Evolutionary conservation across 1,140 invertebrate species (phyloP).

Genomic region (Zelostemma sp.): DNA sequence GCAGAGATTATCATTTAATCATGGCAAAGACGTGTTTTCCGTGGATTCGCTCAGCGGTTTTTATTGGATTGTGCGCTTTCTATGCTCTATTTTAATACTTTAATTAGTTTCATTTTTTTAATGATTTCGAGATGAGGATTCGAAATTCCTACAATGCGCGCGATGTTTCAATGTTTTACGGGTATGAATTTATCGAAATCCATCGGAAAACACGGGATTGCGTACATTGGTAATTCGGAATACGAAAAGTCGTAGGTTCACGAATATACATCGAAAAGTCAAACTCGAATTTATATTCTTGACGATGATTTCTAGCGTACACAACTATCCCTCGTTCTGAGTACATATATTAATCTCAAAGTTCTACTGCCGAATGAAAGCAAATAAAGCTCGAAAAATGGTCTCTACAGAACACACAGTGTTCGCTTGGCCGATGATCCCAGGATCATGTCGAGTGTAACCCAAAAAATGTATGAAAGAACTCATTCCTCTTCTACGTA

Average conservation of each 20-base stretch:
- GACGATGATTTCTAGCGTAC: slow-evolving; percentile 3
- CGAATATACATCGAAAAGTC: neutral
- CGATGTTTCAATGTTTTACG: neutral
- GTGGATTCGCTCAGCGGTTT: neutral
- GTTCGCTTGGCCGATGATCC: slow-evolving; percentile 50
- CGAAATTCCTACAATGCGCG: neutral
- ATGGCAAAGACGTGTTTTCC: neutral
- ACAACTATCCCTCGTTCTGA: slow-evolving; percentile 17
- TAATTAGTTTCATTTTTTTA: too few species aligned
- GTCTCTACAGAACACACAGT: slow-evolving; percentile 49
- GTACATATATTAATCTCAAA: slow-evolving; percentile 6
- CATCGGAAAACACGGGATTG: neutral
- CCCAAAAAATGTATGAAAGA: slow-evolving; percentile 1
- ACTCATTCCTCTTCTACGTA: neutral
- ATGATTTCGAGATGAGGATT: too few species aligned
- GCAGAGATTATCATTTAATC: neutral
- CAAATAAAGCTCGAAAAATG: slow-evolving; percentile 49
- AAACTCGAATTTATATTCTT: neutral
- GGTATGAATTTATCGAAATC: neutral
- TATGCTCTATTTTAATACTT: too few species aligned
- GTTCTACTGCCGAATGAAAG: slow-evolving; percentile 24
- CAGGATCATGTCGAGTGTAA: slow-evolving; percentile 43
- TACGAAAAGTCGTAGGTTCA: neutral
- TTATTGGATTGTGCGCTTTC: too few species aligned
- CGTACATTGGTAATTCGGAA: neutral